Conservation (phyloP, 2,113 vertebrate species). For the Xerus inauris region DNA sequence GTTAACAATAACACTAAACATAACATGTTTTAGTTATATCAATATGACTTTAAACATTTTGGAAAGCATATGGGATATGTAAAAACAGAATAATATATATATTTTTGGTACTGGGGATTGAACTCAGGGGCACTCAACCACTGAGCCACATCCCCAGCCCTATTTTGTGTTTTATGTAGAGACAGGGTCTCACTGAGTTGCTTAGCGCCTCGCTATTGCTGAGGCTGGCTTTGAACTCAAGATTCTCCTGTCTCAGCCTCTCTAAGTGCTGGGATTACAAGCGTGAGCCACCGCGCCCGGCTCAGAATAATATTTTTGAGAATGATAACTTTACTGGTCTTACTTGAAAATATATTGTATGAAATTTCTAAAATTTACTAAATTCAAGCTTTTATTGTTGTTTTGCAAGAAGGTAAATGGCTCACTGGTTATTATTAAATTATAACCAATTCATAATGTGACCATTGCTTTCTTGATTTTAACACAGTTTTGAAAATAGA, state of each 20-base stretch:
- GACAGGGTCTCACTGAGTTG: no score
- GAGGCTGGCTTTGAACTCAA: no score
- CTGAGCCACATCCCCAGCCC: no score
- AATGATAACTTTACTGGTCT: slow-evolving; percentile 9
- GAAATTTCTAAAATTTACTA: neutral
- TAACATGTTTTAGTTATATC: neutral
- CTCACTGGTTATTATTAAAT: neutral
- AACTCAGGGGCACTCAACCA: no score
- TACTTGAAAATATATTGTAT: neutral
- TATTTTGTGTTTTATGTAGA: no score
- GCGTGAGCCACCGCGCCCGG: no score
- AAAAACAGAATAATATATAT: neutral
- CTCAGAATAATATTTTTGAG: neutral
- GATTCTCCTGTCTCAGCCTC: no score
- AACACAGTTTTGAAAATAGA: neutral
- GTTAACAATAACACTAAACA: neutral
- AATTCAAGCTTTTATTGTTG: neutral
- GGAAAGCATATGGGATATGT: neutral
- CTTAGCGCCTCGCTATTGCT: no score
- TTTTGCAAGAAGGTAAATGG: neutral
- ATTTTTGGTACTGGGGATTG: no score
- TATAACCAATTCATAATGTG: neutral
- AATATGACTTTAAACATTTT: neutral
- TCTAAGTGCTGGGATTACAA: no score
- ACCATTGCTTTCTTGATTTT: neutral